Evolutionary conservation across 2,113 vertebrate species (phyloP), one percentile per base, ranked within the genome.

Genomic region (Laticauda colubrina): DNA sequence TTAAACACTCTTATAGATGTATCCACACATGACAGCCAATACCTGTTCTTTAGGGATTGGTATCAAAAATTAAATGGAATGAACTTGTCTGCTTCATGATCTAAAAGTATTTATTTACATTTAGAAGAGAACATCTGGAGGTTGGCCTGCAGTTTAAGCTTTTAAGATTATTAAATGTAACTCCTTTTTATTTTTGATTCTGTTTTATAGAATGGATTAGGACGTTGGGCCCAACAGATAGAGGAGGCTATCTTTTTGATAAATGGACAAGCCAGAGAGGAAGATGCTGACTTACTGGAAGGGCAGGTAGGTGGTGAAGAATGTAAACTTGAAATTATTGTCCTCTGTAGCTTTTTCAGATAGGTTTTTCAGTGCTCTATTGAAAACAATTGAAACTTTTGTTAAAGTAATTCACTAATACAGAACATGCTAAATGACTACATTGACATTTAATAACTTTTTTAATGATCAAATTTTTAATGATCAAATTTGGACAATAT

Each of bases 151-250:
- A 39, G 39, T n/a, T 45, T 45, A 86, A 7, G n/a, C n/a, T 69
- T 69, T 23, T 23, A 88, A 39, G 10, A 64, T 88, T 4, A 21
- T 89, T 57, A 85, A 39, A 29, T 10, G 20, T 69, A 53, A 3
- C 51, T 53, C 4, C 92, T 20, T 92, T 34, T 69, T 94, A 75
- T 88, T 51, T 87, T 11, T 93, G 7, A 85, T 94, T 5, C 56
- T 6, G 7, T 94, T 96, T 97, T 97, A 94, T 95, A 99, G 99
- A 98, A 98, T 93, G 98, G 98, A 87, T 97, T 99, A 87, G 97
- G 94, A 95, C 96, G 89, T 0, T 99, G 99, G 99, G 98, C 98
- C 2, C 98, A 98, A 57, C 98, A 98, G 96, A 98, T 99, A 90
- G 98, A 98, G 92, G 96, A 95, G 23, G 97, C 97, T 94, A 91